phyloP scores from a whole-genome alignment of 2,888 invertebrate genomes.

The Nomada hirtipes region DNA sequence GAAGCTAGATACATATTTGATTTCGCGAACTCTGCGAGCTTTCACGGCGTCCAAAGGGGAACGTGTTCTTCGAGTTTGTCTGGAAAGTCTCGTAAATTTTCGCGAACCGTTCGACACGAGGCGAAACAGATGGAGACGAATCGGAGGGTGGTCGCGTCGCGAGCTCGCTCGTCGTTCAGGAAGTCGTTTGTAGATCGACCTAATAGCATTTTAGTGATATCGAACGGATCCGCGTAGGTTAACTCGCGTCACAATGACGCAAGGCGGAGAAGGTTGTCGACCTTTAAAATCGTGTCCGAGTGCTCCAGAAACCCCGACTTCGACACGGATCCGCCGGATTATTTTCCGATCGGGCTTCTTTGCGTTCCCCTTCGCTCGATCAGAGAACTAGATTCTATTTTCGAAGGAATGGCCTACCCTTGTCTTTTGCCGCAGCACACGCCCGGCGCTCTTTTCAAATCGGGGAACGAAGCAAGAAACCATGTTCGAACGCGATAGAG shows the following conservation, averaged over 20 bases:
- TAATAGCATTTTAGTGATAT: conserved; percentile 72
- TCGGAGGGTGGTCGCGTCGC: conserved; percentile 8
- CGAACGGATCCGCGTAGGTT: conserved; percentile 61
- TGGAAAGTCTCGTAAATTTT: conserved; percentile 47
- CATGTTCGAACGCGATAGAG: too few relatives aligned
- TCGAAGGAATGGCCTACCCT: background rate
- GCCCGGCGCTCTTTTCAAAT: too few relatives aligned
- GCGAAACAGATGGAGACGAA: conserved; percentile 26
- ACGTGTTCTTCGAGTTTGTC: conserved; percentile 21
- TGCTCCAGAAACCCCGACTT: conserved; percentile 74
- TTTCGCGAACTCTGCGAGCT: background rate
- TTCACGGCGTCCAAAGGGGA: too few relatives aligned
- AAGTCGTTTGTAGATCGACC: conserved; percentile 65
- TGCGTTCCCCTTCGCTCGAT: background rate
- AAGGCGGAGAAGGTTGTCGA: conserved; percentile 66
- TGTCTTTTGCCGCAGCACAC: too few relatives aligned
- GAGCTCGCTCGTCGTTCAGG: conserved; percentile 31
- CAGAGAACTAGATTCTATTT: conserved; percentile 39
- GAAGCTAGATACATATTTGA: conserved; percentile 9
- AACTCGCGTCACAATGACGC: conserved; percentile 53
- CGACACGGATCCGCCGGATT: conserved; percentile 22
- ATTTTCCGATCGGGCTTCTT: conserved; percentile 38
- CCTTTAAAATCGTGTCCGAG: conserved; percentile 66
- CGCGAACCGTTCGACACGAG: background rate
- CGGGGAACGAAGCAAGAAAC: too few relatives aligned